Base-by-base conservation (phyloP, 2,797 vertebrate species). In the Falco berigora region DNA sequence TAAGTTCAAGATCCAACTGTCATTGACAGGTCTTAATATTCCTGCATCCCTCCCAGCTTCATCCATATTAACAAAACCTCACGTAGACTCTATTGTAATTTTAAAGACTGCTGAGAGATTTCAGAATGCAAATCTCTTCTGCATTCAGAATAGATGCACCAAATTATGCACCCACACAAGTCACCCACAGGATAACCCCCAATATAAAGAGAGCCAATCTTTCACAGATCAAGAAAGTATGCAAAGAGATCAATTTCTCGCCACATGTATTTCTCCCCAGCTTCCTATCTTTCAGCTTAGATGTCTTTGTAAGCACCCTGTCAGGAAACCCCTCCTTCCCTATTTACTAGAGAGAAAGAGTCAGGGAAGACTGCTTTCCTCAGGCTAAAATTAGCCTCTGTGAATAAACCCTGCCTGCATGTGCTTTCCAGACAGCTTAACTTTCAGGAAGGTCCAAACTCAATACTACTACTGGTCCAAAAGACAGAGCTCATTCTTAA, bases 241-340 rank as follows among this genome's bases (percentile, higher is more conserved):
- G 63, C 74, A 86, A 47, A 69, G 55, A 92, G 22, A 86, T 40
- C 69, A 28, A 90, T 90, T 92, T 94, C 47, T 89, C 55, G 44
- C 50, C 74, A 80, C 64, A 38, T 67, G 16, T 61, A 82, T 87
- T 87, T 89, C 68, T 79, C 34, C 25, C 34, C 62, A 92, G 58
- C 22, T 73, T 94, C 34, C 67, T 59, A 38, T 73, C 77, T 73
- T 86, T 75, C 50, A 90, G 69, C 66, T 75, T 73, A 84, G 86
- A 36, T 0, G 24, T 46, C 66, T 95, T 88, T 95, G 77, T 92
- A 67, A 72, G 30, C 2, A 6, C 22, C n/a, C 71, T 90, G 94
- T 88, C 88, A 94, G 77, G 59, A 92, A 95, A 88, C 52, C 11
- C 86, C 90, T 94, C 83, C 94, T 93, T 95, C 47, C 15, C 55